A percentile compares a stretch with the other conserved stretches of the same genome.
Conservation (phyloP, 2,888 invertebrate species). For the Conchocele bisecta region DNA sequence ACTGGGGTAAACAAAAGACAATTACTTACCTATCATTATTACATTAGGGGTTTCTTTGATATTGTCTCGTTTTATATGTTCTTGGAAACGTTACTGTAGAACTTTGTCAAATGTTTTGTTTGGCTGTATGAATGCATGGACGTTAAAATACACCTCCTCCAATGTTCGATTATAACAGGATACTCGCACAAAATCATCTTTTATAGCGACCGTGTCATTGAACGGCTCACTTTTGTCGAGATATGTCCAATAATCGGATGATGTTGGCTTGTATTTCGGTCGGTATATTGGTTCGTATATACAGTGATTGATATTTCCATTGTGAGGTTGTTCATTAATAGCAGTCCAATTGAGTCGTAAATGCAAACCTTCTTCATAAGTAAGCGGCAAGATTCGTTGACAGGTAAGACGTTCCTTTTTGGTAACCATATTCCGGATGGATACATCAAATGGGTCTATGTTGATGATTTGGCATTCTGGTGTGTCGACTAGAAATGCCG, state of each 20-base stretch:
- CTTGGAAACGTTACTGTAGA: constrained; percentile 33
- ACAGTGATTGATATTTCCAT: constrained; percentile 73
- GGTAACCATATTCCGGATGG: constrained; percentile 61
- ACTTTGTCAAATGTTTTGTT: constrained; percentile 59
- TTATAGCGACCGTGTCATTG: constrained; percentile 39
- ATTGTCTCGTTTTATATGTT: constrained; percentile 40
- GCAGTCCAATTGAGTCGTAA: constrained; percentile 56
- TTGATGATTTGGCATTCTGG: constrained; percentile 77
- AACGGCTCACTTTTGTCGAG: constrained; percentile 52
- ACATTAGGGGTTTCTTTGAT: constrained; percentile 86
- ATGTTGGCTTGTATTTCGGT: constrained; percentile 49
- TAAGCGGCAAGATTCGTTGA: constrained; percentile 63
- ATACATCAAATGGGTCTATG: constrained; percentile 74
- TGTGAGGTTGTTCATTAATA: constrained; percentile 30
- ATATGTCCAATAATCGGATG: constrained; percentile 53
- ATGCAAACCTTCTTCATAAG: constrained; percentile 63
- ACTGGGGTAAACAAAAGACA: too few relatives aligned
- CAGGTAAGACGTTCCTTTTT: constrained; percentile 63
- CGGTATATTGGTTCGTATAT: constrained; percentile 71
- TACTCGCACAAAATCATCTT: constrained; percentile 76
- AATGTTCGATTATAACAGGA: constrained; percentile 70
- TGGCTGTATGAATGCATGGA: constrained; percentile 74
- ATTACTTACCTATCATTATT: constrained; percentile 90
- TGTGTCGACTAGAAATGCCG: constrained; percentile 72
- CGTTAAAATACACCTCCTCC: constrained; percentile 72